Evolutionary conservation across 2,113 vertebrate genomes (phyloP).

Genomic region (Takifugu flavidus): DNA sequence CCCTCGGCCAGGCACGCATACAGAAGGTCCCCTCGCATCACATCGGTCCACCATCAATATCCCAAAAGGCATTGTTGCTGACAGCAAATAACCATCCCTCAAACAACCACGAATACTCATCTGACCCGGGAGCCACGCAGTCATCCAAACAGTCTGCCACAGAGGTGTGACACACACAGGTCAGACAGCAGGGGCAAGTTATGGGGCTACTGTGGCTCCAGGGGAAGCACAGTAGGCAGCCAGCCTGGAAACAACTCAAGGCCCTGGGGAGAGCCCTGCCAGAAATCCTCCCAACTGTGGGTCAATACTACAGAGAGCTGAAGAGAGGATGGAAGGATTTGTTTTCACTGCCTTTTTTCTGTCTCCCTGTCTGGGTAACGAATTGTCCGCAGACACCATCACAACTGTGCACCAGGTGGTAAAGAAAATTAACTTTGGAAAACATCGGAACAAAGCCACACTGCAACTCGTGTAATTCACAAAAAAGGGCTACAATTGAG

Average conservation of each 20-base stretch:
- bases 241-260: constrained; percentile 29
- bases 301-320: constrained; percentile 41
- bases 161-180: constrained; percentile 8
- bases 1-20: constrained; percentile 2
- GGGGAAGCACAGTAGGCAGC: constrained; percentile 20
- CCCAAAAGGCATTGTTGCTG: constrained; percentile 7
- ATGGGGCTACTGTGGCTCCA: constrained; percentile 14
- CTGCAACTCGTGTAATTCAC: no score
- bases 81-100: constrained; percentile 5
- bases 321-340: constrained; percentile 18
- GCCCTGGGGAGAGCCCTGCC: constrained; percentile 26
- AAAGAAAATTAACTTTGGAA: background rate
- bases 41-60: constrained; percentile 30
- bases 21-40: constrained; percentile 4
- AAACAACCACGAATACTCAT: constrained; percentile 10
- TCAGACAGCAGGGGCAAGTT: constrained; percentile 18
- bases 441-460: background rate
- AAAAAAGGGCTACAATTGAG: no score
- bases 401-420: background rate
- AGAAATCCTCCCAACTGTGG: constrained; percentile 39
- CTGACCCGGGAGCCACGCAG: constrained; percentile 25
- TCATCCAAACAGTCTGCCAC: constrained; percentile 9
- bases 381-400: constrained; percentile 2
- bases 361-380: background rate
- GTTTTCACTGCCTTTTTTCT: constrained; percentile 33